Conservation (phyloP, 2,113 vertebrate genomes). For the Antechinus stuartii region DNA sequence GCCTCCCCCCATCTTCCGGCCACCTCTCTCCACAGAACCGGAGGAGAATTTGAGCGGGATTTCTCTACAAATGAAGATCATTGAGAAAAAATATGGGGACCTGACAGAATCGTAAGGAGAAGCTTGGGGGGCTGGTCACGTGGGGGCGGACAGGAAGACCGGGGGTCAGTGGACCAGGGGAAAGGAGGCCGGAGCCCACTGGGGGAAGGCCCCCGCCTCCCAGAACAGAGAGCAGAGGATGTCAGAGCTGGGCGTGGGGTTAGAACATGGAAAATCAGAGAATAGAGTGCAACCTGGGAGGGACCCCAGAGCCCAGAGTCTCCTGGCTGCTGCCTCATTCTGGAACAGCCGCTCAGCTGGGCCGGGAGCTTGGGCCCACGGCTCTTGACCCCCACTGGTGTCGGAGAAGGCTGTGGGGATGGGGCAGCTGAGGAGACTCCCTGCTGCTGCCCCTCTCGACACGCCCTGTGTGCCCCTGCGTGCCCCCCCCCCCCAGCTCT, state of each 20-base stretch:
- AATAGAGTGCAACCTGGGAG: background rate
- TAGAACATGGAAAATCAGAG: background rate
- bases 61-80: background rate
- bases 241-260: background rate
- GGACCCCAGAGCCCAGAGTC: background rate
- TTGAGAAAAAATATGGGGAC: constrained; percentile 61
- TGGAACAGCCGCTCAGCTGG: too few species aligned
- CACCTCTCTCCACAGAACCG: constrained; percentile 39
- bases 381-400: too few species aligned
- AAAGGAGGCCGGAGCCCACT: background rate
- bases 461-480: too few species aligned
- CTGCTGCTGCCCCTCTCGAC: too few species aligned
- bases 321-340: background rate
- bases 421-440: too few species aligned
- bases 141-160: background rate
- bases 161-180: background rate
- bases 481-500: background rate
- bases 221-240: background rate
- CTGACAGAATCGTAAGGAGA: constrained; percentile 67
- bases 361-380: too few species aligned
- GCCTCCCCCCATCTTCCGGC: background rate
- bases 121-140: rapidly evolving
- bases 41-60: background rate
- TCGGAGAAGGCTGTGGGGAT: too few species aligned
- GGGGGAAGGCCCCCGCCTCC: background rate